phyloP scores from a whole-genome alignment of 2,888 invertebrate species.

The Diaphora mendica region DNA sequence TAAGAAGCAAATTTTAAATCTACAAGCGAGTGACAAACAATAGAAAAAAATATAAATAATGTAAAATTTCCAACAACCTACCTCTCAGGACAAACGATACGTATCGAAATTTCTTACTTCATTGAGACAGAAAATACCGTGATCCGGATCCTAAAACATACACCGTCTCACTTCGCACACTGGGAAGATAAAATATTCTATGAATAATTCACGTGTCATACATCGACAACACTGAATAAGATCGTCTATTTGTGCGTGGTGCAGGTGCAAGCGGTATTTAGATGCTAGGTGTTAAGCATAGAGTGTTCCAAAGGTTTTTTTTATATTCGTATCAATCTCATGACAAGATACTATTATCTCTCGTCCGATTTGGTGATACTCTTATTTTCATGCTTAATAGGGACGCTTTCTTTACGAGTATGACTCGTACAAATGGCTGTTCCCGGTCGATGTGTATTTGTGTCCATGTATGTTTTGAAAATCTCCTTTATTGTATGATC shows the following conservation, averaged over 20 bases:
- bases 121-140: slow-evolving; percentile 51
- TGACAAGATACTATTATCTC: no score
- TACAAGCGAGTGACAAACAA: not conserved
- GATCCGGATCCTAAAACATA: slow-evolving; percentile 68
- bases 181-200: slow-evolving; percentile 77
- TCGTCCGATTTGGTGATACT: no score
- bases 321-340: not conserved
- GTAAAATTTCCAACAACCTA: not conserved
- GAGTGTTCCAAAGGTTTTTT: not conserved
- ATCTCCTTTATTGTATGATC: no score
- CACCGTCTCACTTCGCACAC: slow-evolving; percentile 67
- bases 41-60: not conserved
- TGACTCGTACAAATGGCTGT: no score
- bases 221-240: slow-evolving; percentile 71
- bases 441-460: no score
- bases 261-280: slow-evolving; percentile 4
- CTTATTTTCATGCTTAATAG: no score
- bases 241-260: slow-evolving; percentile 56
- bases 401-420: no score
- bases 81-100: slow-evolving; percentile 1
- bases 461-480: no score
- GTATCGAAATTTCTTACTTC: slow-evolving; percentile 36
- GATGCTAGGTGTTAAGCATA: not conserved
- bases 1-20: slow-evolving; percentile 30
- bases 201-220: slow-evolving; percentile 81